Base-by-base conservation (phyloP, 2,113 vertebrate genomes). In the Tautogolabrus adspersus region DNA sequence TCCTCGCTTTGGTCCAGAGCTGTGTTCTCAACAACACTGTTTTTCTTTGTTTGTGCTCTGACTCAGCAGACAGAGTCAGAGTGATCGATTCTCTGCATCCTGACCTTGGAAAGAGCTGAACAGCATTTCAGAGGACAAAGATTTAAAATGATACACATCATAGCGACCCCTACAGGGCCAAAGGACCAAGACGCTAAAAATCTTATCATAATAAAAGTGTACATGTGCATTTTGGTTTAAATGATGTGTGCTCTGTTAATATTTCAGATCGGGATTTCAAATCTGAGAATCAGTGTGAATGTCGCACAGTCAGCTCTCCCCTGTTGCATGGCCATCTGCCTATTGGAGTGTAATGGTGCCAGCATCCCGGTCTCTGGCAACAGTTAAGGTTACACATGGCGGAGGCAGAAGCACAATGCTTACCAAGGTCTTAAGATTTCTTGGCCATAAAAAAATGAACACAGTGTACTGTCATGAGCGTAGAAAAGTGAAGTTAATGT, bases 291-390 rank as follows among this genome's bases (percentile, higher is more conserved):
- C 54, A 21, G 70, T 63, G 62, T 81, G 82, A 56, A 23, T 30
- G 62, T 80, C 72, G 70, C 51, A n/a, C 30, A 16, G 37, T 52
- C 47, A 46, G 46, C 15, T 55, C 57, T 49, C 75, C 72, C 77
- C 63, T 72, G 49, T 64, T 75, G 78, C 61, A 37, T 3, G 13
- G 18, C 91, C 90, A 92, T 92, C 89, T 90, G 89, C 66, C 62
- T 5, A 22, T 64, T 40, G 54, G 19, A 40, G 10, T 42, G 69
- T 47, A 15, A 10, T n/a, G 47, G 12, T 75, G 55, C 49, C 66
- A n/a, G 21, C 19, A 10, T 16, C 40, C 38, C 49, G 38, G 30
- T 55, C 26, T 72, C 54, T 75, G 75, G 75, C 75, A 75, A 18
- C 23, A 21, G 44, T 51, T 15, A 6, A 0, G 22, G 34, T 47